Evolutionary conservation across 2,797 vertebrate genomes (phyloP).

Genomic region (Tokudaia tokunoshimensis): DNA sequence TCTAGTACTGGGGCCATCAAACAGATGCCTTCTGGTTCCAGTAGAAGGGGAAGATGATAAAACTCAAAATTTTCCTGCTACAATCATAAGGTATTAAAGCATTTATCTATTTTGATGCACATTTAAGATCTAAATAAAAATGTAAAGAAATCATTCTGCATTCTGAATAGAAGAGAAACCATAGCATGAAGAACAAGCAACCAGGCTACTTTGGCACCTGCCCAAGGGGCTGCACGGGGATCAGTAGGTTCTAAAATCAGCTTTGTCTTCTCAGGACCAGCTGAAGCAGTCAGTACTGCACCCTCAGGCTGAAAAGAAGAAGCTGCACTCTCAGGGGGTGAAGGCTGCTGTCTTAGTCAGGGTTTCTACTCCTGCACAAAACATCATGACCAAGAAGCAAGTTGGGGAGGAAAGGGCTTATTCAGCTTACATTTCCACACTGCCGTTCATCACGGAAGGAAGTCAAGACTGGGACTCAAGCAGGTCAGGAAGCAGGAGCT

Average conservation of each 20-base stretch:
- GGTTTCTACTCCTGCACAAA: too few species aligned
- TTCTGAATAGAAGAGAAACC: neutral
- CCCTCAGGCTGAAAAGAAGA: neutral
- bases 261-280: neutral
- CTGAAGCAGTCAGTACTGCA: neutral
- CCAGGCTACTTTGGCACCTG: neutral
- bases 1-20: neutral
- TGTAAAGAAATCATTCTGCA: neutral
- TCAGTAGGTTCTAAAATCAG: rapidly evolving
- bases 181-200: neutral
- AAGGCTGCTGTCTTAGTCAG: too few species aligned
- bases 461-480: too few species aligned
- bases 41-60: neutral
- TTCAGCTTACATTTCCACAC: too few species aligned
- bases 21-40: neutral
- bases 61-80: neutral
- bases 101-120: neutral
- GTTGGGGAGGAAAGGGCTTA: too few species aligned
- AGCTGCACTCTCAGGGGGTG: neutral
- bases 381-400: too few species aligned
- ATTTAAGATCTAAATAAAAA: neutral
- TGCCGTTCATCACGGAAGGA: too few species aligned
- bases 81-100: neutral
- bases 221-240: rapidly evolving
- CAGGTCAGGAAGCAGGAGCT: too few species aligned